Percentiles rank a stretch among this genome's conserved stretches.
Conservation (phyloP, 2,888 invertebrate genomes). For the Eupithecia exiguata region DNA sequence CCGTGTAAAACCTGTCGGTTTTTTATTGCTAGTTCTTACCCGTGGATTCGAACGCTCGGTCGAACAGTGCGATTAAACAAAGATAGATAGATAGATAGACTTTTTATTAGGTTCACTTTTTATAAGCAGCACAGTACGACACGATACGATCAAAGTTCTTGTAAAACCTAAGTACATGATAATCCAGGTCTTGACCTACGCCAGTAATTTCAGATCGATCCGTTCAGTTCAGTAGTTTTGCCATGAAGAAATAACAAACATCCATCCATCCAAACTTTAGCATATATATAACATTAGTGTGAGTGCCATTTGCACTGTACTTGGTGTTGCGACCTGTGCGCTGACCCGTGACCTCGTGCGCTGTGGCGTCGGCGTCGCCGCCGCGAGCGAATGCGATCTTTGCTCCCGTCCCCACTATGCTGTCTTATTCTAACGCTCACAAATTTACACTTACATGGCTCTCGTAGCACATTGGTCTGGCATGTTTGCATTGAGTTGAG, state of each 20-base stretch:
- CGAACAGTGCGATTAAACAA: too few relatives aligned
- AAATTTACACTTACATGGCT: conserved; percentile 5
- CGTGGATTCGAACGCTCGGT: too few relatives aligned
- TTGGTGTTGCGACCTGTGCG: conserved; percentile 56
- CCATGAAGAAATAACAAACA: background rate
- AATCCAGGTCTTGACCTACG: background rate
- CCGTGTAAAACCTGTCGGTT: too few relatives aligned
- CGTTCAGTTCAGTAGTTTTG: background rate
- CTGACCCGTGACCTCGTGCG: conserved; percentile 56
- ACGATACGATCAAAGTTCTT: too few relatives aligned
- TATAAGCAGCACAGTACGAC: too few relatives aligned
- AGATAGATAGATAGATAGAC: too few relatives aligned
- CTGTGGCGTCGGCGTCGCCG: conserved; percentile 32
- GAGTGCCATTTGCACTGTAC: background rate
- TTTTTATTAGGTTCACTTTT: too few relatives aligned
- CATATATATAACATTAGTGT: background rate
- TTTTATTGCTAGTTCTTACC: too few relatives aligned
- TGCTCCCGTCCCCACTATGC: conserved; percentile 48
- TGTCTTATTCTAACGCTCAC: conserved; percentile 19
- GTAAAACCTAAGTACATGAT: too few relatives aligned
- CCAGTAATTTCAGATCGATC: background rate
- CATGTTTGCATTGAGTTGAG: background rate
- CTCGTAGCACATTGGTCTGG: background rate
- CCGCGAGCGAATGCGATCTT: conserved; percentile 58
- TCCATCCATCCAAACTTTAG: background rate